These are phyloP conservation scores for Drosophila orena DNA, from an alignment of 1,140 invertebrate genomes.

Conservation along the genomic window DNA sequence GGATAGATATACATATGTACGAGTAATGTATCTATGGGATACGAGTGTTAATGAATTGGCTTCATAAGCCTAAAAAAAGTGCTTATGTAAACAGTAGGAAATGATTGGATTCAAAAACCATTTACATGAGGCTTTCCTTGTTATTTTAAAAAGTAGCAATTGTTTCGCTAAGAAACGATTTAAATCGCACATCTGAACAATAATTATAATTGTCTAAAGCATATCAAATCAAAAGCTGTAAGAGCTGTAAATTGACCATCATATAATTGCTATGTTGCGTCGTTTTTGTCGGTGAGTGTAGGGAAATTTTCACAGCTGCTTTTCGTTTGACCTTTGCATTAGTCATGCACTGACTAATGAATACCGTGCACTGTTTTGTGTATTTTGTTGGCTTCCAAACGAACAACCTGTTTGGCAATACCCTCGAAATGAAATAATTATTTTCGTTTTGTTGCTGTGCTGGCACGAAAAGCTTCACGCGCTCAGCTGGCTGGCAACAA, in stretches of 20 bases:
- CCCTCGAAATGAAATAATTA: slow-evolving; percentile 60
- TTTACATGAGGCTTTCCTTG: no score
- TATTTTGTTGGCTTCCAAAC: slow-evolving; percentile 44
- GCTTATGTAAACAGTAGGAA: no score
- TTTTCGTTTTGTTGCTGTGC: slow-evolving; percentile 66
- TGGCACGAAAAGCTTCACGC: slow-evolving; percentile 73
- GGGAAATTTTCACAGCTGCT: slow-evolving; percentile 29
- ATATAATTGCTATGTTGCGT: neutral
- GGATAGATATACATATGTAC: no score
- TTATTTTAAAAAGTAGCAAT: no score
- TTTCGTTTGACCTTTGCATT: slow-evolving; percentile 44
- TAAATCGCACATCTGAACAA: no score
- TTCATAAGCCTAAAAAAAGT: no score
- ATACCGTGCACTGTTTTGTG: slow-evolving; percentile 28
- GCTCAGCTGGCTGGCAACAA: slow-evolving; percentile 62
- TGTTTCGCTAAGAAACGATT: no score
- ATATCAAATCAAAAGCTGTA: no score
- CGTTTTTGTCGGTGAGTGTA: slow-evolving; percentile 10
- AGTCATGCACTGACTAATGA: slow-evolving; percentile 49
- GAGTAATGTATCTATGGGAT: no score
- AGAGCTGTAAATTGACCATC: neutral
- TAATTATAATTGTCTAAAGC: neutral
- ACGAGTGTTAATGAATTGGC: no score
- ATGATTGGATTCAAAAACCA: no score
- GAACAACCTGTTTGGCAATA: slow-evolving; percentile 74